Base-by-base conservation (phyloP, 35 echinoderm and acorn worm genomes). In the Lytechinus pictus region DNA sequence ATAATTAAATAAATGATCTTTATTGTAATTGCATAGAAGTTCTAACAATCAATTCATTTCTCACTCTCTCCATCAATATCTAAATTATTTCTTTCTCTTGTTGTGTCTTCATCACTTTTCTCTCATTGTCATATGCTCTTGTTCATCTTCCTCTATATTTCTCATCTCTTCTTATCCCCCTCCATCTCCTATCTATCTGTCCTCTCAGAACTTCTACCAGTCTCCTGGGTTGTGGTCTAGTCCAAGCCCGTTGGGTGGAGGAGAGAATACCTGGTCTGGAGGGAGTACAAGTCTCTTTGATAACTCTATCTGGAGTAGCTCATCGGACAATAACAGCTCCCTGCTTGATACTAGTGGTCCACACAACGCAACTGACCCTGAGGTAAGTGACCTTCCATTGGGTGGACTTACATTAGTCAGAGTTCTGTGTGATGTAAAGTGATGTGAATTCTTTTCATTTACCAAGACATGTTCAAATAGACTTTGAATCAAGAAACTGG, bases 301-400 rank as follows among this genome's bases (percentile, higher is more conserved):
- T 54, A 93, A 93, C 54, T 93, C 92, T 54, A 93, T 93, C 92
- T 93, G 92, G 92, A 93, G 92, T 54, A 93, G 92, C 92, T 57
- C 92, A 54, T 93, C 92, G 13, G 92, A 93, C 9, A 93, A 57
- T 57, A 57, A 54, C 92, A 57, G 92, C 92, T 93, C 92, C 54
- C 92, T 93, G 54, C 9, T 93, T 13, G 92, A 93, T 55, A 93
- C 92, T 4, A 93, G 92, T 54, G 92, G 92, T 55, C 54, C 53
- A 10, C 54, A 53, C 10, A 55, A 54, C 28, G 92, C 29, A 54
- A 0, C 52, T 27, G 92, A 93, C 54, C 53, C 28, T 53, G 92
- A 93, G 92, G 92, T 93, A 54, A 93, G 92, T 44, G 33, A 44
- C 33, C 33, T 44, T 44, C 33, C 33, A 44, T 44, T 1, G 33